phyloP scores from a whole-genome alignment of 2,113 vertebrate species.

The Thomomys bottae region DNA sequence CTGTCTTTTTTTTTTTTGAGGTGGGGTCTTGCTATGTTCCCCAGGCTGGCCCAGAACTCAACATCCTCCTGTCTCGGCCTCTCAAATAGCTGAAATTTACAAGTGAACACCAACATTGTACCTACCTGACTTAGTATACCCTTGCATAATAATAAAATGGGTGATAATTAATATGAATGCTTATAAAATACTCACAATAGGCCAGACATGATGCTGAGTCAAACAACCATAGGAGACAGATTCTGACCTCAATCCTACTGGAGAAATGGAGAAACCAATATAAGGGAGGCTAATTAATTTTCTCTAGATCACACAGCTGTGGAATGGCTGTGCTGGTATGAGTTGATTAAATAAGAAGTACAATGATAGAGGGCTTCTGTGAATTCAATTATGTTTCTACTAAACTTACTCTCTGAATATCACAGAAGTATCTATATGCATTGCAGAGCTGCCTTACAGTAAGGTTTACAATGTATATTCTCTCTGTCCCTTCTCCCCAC shows the following conservation, averaged over 20 bases:
- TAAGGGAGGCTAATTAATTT: background rate
- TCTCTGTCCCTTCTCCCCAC: background rate
- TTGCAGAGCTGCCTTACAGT: background rate
- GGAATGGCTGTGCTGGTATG: background rate
- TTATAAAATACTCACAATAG: background rate
- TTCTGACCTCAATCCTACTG: background rate
- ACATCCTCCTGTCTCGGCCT: background rate
- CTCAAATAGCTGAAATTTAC: background rate
- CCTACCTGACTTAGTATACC: background rate
- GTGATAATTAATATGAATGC: background rate
- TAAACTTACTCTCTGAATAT: slow-evolving; percentile 17
- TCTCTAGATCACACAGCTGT: background rate
- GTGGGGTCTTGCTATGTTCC: background rate
- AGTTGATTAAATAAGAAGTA: background rate
- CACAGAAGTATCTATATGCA: background rate
- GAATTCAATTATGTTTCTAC: background rate
- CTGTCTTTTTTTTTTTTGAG: background rate
- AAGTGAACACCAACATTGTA: too few relatives aligned
- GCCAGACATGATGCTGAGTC: background rate
- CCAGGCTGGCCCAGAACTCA: background rate
- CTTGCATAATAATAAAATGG: slow-evolving; percentile 34
- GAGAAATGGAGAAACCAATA: background rate
- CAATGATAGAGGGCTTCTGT: background rate
- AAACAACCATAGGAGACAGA: background rate
- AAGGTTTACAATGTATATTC: background rate